Evolutionary conservation across 1,140 invertebrate genomes (phyloP).

Genomic region (Colletes latitarsis): DNA sequence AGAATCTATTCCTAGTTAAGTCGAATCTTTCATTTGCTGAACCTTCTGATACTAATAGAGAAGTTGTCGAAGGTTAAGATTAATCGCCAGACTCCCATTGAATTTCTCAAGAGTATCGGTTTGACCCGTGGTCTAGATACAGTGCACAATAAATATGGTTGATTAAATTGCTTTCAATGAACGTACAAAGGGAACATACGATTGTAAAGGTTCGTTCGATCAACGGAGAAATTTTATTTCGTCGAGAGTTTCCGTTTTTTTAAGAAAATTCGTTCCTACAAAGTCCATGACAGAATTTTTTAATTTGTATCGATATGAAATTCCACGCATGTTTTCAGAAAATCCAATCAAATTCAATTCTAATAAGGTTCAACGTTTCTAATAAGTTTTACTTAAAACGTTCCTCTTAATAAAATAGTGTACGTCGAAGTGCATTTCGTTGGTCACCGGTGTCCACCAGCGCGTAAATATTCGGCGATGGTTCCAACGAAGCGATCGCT

Average conservation of each 20-base stretch:
- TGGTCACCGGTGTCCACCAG: too few species aligned
- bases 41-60: slow-evolving; percentile 34
- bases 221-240: neutral
- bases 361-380: too few species aligned
- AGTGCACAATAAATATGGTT: neutral
- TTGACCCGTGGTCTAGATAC: neutral
- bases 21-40: too few species aligned
- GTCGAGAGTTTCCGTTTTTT: neutral
- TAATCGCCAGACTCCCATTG: slow-evolving; percentile 1
- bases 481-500: neutral
- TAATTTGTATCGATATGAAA: too few species aligned
- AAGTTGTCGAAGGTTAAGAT: slow-evolving; percentile 37
- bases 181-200: neutral
- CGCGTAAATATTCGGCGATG: neutral
- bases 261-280: neutral
- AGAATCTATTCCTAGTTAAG: neutral
- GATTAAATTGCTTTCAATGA: slow-evolving; percentile 15
- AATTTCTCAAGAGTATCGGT: neutral
- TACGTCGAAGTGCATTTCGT: too few species aligned
- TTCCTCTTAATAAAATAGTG: too few species aligned
- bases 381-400: too few species aligned
- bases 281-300: neutral
- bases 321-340: too few species aligned
- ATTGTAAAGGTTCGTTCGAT: neutral
- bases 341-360: too few species aligned